Evolutionary conservation across 2,888 invertebrate species (phyloP).

Genomic region (Tenthredo amoena): DNA sequence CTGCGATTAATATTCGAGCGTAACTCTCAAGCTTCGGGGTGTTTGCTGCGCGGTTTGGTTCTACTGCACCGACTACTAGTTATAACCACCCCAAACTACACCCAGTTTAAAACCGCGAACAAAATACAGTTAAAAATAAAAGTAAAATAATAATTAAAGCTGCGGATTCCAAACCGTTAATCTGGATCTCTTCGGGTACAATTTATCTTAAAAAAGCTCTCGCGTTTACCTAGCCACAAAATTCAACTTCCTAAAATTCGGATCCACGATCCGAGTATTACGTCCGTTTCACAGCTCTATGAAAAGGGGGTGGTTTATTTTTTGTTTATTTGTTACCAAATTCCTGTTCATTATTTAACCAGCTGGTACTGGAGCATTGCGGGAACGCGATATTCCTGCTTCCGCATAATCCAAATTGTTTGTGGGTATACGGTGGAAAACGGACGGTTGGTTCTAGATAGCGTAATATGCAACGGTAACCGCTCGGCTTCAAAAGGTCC

Average conservation of each 20-base stretch:
- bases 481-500: conserved; percentile 19
- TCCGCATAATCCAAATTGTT: conserved; percentile 45
- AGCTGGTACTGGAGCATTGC: neutral
- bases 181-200: no score
- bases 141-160: no score
- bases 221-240: no score
- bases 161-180: no score
- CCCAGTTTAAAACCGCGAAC: neutral
- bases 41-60: conserved; percentile 38
- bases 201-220: no score
- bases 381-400: conserved; percentile 1
- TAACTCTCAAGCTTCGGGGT: conserved; percentile 33
- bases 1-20: conserved; percentile 72
- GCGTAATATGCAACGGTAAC: neutral
- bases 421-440: neutral
- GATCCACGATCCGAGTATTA: neutral
- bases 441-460: neutral
- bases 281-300: neutral
- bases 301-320: neutral
- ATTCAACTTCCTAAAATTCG: neutral
- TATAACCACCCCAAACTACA: neutral
- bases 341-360: conserved; percentile 36
- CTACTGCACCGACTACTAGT: neutral
- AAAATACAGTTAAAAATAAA: neutral
- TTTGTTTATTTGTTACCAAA: neutral